Evolutionary conservation across 1,140 invertebrate genomes (phyloP).

Genomic region (Gerris buenoi): DNA sequence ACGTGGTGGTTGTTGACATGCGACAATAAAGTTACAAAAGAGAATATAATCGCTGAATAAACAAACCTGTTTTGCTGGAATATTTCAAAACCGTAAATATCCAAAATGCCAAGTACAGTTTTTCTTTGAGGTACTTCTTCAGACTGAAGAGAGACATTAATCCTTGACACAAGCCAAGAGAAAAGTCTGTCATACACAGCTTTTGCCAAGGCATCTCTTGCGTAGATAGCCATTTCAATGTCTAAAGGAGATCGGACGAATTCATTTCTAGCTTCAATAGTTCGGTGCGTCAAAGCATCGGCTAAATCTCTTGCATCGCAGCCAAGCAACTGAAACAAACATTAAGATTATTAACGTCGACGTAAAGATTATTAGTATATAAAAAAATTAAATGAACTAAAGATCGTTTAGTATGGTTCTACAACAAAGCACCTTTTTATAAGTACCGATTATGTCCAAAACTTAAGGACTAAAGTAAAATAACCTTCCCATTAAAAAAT

Average conservation of each 20-base stretch:
- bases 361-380: too few relatives aligned
- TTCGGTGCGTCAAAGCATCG: conserved; percentile 61
- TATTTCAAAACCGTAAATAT: conserved; percentile 78
- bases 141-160: conserved; percentile 61
- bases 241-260: conserved; percentile 63
- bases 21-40: too few relatives aligned
- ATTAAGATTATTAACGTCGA: too few relatives aligned
- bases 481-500: too few relatives aligned
- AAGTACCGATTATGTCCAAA: too few relatives aligned
- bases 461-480: too few relatives aligned
- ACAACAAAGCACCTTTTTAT: too few relatives aligned
- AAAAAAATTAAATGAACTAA: too few relatives aligned
- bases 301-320: conserved; percentile 45
- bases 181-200: conserved; percentile 78
- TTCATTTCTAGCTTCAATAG: conserved; percentile 69
- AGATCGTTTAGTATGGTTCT: too few relatives aligned
- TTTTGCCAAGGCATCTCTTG: conserved; percentile 70
- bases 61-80: conserved; percentile 60
- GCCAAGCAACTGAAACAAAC: conserved; percentile 45
- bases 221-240: conserved; percentile 59
- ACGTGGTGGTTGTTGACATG: too few relatives aligned
- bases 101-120: conserved; percentile 66
- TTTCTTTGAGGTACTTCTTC: conserved; percentile 31
- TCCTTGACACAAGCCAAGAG: conserved; percentile 65
- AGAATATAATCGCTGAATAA: too few relatives aligned